phyloP scores from a whole-genome alignment of 2,888 invertebrate genomes.

The Therioaphis trifolii region DNA sequence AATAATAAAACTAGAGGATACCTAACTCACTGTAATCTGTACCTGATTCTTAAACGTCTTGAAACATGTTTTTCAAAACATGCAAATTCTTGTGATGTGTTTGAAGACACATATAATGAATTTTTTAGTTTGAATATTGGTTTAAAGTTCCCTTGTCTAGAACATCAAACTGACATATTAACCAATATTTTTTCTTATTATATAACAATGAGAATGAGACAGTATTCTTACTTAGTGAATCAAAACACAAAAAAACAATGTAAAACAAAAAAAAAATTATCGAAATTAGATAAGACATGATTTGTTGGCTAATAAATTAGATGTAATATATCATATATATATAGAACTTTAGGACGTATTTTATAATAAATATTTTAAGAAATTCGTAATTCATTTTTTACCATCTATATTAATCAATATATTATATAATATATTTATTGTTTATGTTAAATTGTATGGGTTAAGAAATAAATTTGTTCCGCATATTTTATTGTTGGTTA shows the following conservation, averaged over 20 bases:
- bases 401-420: too few species aligned
- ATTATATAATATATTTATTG: too few species aligned
- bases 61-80: conserved; percentile 32
- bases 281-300: background rate
- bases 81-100: background rate
- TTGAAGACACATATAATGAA: conserved; percentile 20
- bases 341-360: too few species aligned
- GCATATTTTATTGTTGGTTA: too few species aligned
- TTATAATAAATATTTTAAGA: too few species aligned
- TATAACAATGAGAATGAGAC: conserved; percentile 13
- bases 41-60: background rate
- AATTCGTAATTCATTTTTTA: too few species aligned
- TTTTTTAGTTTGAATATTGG: background rate
- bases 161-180: background rate
- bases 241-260: background rate
- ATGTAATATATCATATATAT: too few species aligned
- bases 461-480: too few species aligned
- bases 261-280: background rate
- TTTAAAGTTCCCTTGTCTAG: background rate
- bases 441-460: too few species aligned
- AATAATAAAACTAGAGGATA: conserved; percentile 1
- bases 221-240: conserved; percentile 9
- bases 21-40: background rate
- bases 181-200: conserved; percentile 19
- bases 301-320: background rate